Conservation (phyloP, 2,113 vertebrate species). For the Parus major region DNA sequence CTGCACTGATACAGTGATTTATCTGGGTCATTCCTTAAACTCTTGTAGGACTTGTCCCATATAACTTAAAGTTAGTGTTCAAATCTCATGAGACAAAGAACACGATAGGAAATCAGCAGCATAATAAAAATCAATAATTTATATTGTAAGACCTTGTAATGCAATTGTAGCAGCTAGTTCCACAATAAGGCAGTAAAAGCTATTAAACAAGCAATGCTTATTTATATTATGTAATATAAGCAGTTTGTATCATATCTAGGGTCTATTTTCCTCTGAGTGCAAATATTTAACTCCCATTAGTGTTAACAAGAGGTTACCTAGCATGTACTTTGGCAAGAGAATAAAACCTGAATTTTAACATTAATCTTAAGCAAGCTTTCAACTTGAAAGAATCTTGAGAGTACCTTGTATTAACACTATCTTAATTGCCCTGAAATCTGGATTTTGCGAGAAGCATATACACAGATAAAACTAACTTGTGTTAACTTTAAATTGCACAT, state of each 20-base stretch:
- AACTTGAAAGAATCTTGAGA: constrained; percentile 55
- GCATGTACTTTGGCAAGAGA: constrained; percentile 43
- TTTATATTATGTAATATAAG: constrained; percentile 45
- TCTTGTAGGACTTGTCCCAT: background rate
- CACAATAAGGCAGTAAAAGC: background rate
- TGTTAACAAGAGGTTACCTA: constrained; percentile 65
- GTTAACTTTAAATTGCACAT: background rate
- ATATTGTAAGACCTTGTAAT: background rate
- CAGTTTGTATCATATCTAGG: constrained; percentile 27
- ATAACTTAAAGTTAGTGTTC: background rate
- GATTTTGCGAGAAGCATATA: background rate
- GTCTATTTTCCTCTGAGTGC: constrained; percentile 46
- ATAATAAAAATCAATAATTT: background rate
- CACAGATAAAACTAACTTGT: constrained; percentile 33
- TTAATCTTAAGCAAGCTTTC: constrained; percentile 66
- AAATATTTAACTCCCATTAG: constrained; percentile 66
- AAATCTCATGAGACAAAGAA: background rate
- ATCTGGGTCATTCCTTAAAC: background rate
- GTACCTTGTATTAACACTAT: constrained; percentile 23
- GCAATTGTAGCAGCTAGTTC: background rate
- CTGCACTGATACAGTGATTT: background rate
- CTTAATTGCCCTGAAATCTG: constrained; percentile 51
- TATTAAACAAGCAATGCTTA: constrained; percentile 17
- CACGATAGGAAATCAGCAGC: background rate
- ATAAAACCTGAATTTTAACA: constrained; percentile 55